phyloP scores from a whole-genome alignment of 2,888 invertebrate genomes.

The Calameuta idolon region DNA sequence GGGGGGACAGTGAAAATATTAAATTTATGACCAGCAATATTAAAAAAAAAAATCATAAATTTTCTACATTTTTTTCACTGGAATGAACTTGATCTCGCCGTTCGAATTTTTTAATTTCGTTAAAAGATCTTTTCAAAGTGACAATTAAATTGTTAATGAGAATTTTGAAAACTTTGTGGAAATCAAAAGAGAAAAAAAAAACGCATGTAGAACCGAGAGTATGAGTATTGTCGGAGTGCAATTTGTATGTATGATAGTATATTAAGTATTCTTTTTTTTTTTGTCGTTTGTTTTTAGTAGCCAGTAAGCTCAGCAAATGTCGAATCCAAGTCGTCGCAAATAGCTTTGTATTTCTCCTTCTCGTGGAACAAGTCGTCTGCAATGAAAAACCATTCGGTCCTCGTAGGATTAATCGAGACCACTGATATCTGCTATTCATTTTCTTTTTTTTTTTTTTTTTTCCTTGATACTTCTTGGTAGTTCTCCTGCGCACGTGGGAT shows the following conservation, averaged over 20 bases:
- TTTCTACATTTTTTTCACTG: background rate
- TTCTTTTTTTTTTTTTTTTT: too few relatives aligned
- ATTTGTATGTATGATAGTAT: slow-evolving; percentile 13
- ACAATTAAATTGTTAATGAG: background rate
- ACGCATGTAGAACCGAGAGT: background rate
- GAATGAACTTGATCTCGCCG: background rate
- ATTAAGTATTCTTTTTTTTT: slow-evolving; percentile 9
- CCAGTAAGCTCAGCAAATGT: slow-evolving; percentile 97
- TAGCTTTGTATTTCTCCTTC: slow-evolving; percentile 96
- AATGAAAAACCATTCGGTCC: slow-evolving; percentile 53
- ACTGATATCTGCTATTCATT: too few relatives aligned
- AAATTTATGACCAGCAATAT: background rate
- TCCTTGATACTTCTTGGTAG: background rate
- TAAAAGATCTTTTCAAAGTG: background rate
- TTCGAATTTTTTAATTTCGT: background rate
- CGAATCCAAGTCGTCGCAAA: slow-evolving; percentile 97
- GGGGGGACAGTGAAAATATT: background rate
- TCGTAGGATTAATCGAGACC: background rate
- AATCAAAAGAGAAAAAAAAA: background rate
- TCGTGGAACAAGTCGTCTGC: slow-evolving; percentile 73
- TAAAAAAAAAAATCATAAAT: background rate
- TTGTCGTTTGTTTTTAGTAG: slow-evolving; percentile 76
- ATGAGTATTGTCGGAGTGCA: slow-evolving; percentile 14
- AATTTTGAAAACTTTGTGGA: background rate
- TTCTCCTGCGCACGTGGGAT: background rate